A percentile compares a stretch with the other conserved stretches of the same genome.
Conservation (phyloP, 2,113 vertebrate genomes). For the Shinisaurus crocodilurus region DNA sequence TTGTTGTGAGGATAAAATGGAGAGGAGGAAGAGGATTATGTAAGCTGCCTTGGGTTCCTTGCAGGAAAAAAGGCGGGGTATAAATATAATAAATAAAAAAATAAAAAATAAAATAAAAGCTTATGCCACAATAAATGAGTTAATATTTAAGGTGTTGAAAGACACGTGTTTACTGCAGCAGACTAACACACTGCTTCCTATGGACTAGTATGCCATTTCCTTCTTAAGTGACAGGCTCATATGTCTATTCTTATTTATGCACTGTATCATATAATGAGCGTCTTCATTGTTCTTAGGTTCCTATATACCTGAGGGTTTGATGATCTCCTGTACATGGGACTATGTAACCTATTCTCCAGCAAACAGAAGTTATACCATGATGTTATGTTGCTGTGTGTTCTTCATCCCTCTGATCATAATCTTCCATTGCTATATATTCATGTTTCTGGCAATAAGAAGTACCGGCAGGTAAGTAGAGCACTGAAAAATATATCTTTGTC, state of each 20-base stretch:
- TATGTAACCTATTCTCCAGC: conserved; percentile 74
- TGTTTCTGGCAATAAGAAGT: conserved; percentile 76
- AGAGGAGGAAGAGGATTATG: no score
- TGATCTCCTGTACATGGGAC: conserved; percentile 80
- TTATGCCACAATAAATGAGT: neutral
- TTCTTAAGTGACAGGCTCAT: neutral
- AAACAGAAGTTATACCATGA: conserved; percentile 79
- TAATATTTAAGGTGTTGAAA: neutral
- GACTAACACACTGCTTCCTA: neutral
- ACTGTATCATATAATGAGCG: neutral
- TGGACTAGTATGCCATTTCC: neutral
- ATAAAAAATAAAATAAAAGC: no score
- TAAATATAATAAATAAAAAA: no score
- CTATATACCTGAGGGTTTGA: conserved; percentile 77
- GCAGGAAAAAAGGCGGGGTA: no score
- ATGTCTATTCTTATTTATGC: neutral
- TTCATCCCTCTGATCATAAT: conserved; percentile 76
- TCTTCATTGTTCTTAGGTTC: conserved; percentile 66
- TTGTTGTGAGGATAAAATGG: no score
- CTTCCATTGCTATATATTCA: conserved; percentile 72
- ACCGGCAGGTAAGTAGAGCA: conserved; percentile 72
- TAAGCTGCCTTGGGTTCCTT: no score
- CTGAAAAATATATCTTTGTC: neutral
- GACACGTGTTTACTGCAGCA: neutral
- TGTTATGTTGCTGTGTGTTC: conserved; percentile 78